Conservation (phyloP, 2,797 vertebrate genomes). For the Parauchenoglanis ngamensis region DNA sequence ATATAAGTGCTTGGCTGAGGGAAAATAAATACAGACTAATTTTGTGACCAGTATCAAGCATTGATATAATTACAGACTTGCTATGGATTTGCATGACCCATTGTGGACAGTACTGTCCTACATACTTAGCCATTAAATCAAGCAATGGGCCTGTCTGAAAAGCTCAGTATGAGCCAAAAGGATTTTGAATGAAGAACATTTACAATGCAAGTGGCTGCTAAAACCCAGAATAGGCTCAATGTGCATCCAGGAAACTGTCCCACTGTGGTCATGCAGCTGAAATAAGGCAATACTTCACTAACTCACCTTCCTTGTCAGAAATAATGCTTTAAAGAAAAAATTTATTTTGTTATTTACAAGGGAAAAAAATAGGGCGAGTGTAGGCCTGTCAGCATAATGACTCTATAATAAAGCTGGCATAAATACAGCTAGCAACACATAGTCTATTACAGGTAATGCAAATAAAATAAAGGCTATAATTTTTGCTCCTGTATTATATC, state of each 20-base stretch:
- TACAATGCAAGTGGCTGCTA: conserved; percentile 4
- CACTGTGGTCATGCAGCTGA: conserved; percentile 19
- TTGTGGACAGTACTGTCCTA: conserved; percentile 23
- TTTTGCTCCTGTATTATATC: conserved; percentile 62
- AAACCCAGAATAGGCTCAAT: conserved; percentile 11
- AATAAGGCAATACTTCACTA: conserved; percentile 17
- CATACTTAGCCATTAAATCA: not conserved
- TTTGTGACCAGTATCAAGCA: not conserved
- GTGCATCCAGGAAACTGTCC: conserved; percentile 25
- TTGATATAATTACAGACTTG: not conserved
- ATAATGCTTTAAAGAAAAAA: conserved; percentile 19
- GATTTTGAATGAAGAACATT: conserved; percentile 18
- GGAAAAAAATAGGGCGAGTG: conserved; percentile 5
- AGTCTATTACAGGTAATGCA: conserved; percentile 77
- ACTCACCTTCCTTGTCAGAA: conserved; percentile 9
- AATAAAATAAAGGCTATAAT: conserved; percentile 77
- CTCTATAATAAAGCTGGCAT: conserved; percentile 59
- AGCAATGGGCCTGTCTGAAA: conserved; percentile 4
- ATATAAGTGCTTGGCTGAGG: not conserved
- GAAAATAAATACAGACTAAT: not conserved
- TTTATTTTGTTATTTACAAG: conserved; percentile 35
- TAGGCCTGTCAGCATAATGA: conserved; percentile 62
- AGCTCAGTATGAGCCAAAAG: conserved; percentile 29
- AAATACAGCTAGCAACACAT: conserved; percentile 68
- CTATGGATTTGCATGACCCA: conserved; percentile 20